These are phyloP conservation scores for Girardinus metallicus DNA, from an alignment of 2,797 vertebrate species.

Conservation along the genomic window DNA sequence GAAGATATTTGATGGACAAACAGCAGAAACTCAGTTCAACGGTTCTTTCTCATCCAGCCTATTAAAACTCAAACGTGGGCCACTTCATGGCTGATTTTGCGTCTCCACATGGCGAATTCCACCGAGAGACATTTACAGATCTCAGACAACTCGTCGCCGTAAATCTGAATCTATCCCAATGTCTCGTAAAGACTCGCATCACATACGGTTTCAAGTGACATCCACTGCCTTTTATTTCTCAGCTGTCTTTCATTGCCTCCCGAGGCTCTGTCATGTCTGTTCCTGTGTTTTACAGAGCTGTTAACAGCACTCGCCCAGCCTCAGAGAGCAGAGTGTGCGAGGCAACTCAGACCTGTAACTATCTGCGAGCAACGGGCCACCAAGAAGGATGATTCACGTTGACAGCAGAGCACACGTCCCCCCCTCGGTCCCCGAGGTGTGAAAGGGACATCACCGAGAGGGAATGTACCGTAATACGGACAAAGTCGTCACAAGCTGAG, in stretches of 20 bases:
- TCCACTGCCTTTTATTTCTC: slow-evolving; percentile 9
- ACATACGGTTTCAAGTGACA: slow-evolving; percentile 4
- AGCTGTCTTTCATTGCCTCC: slow-evolving; percentile 15
- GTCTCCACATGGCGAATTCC: background rate
- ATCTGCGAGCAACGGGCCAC: slow-evolving; percentile 61
- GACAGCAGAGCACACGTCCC: slow-evolving; percentile 50
- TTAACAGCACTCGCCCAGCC: slow-evolving; percentile 48
- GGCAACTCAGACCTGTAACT: slow-evolving; percentile 46
- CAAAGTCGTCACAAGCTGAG: slow-evolving; percentile 43
- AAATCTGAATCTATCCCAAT: background rate
- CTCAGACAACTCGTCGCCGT: background rate
- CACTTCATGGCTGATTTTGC: background rate
- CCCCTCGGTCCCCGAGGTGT: slow-evolving; percentile 3
- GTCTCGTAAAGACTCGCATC: background rate
- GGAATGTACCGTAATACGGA: slow-evolving; percentile 33
- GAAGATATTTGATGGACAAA: background rate
- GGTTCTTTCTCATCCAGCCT: background rate
- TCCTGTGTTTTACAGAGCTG: slow-evolving; percentile 39
- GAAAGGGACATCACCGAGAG: slow-evolving; percentile 43
- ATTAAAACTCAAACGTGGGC: background rate
- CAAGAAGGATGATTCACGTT: slow-evolving; percentile 53
- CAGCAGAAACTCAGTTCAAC: background rate
- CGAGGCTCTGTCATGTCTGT: slow-evolving; percentile 14
- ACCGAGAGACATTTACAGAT: background rate
- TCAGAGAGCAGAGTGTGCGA: slow-evolving; percentile 31